Base-by-base conservation (phyloP, 2,113 vertebrate species). In the Murina feae region DNA sequence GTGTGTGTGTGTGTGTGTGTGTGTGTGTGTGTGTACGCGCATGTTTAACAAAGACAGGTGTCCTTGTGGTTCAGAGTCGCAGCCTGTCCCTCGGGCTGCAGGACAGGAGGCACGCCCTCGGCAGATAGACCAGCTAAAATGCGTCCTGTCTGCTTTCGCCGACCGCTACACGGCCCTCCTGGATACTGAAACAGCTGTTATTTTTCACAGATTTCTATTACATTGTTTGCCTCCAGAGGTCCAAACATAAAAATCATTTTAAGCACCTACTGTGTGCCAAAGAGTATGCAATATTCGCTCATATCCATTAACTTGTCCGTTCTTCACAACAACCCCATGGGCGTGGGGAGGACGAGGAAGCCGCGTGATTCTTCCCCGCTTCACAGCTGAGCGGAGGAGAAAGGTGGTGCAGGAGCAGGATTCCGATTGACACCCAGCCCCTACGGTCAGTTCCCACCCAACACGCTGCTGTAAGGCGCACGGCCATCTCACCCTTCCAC, bases 11-110 rank as follows among this genome's bases (percentile, higher is more conserved):
- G 72, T 17, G 39, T 32, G 72, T 11, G 42, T n/a, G 47, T 4
- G 47, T 51, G 75, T 14, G n/a, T n/a, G n/a, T n/a, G n/a, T n/a
- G 37, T 18, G 44, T 12, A 5, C 28, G 6, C n/a, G 21, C 7
- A 37, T 53, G n/a, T 80, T 79, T 89, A 82, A 74, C 84, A 60
- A 76, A 87, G 76, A 92, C 63, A 94, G 66, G 76, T 90, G 81
- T 81, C 42, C 81, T 85, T 71, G 9, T 79, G 88, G 74, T 78
- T 65, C 47, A 63, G 66, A 83, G 49, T 63, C 28, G 1, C 1
- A 0, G 55, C 49, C 37, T 7, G 9, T 93, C 42, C 84, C 78
- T 83, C 6, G 35, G 53, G 89, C 72, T 65, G 11, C 69, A 80
- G 84, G 30, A 58, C 86, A 83, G 42, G 39, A 91, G 86, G 39